Percentiles rank a stretch among this genome's conserved stretches.
Evolutionary conservation across 1,140 invertebrate genomes (phyloP).

Genomic region (Drosophila kikkawai): DNA sequence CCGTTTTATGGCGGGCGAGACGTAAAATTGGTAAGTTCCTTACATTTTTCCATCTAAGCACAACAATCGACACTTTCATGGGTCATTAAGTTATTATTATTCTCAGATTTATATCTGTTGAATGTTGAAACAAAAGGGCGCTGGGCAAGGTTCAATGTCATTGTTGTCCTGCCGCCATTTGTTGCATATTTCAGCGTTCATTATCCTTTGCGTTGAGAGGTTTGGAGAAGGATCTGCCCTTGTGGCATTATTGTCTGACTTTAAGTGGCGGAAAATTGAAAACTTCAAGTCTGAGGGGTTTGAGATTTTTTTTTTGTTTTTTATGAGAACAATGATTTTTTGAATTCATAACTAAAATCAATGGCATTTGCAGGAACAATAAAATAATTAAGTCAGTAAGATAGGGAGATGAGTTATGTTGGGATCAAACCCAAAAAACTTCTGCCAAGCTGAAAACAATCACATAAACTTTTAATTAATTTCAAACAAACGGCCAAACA

Average conservation of each 20-base stretch:
- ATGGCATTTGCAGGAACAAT: slow-evolving; percentile 7
- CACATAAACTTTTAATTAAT: slow-evolving; percentile 82
- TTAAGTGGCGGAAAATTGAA: slow-evolving; percentile 24
- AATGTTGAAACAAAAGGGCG: slow-evolving; percentile 10
- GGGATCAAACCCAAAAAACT: slow-evolving; percentile 48
- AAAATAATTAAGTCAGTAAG: slow-evolving; percentile 5
- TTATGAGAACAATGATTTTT: slow-evolving; percentile 1
- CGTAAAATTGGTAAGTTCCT: slow-evolving; percentile 90
- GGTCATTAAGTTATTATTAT: slow-evolving; percentile 31
- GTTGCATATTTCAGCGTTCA: slow-evolving; percentile 52
- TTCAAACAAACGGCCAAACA: slow-evolving; percentile 75
- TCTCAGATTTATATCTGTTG: slow-evolving; percentile 29
- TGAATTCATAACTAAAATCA: slow-evolving; percentile 5
- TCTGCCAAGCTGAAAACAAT: slow-evolving; percentile 61
- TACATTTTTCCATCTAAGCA: slow-evolving; percentile 10
- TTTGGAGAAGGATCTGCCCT: slow-evolving; percentile 12
- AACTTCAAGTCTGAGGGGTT: neutral
- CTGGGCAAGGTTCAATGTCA: slow-evolving; percentile 17
- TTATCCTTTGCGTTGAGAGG: slow-evolving; percentile 41
- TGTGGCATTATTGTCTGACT: slow-evolving; percentile 15
- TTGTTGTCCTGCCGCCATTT: slow-evolving; percentile 21
- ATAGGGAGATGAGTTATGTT: slow-evolving; percentile 3
- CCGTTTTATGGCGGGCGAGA: slow-evolving; percentile 91
- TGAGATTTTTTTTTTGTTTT: slow-evolving; percentile 3
- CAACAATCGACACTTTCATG: slow-evolving; percentile 21